Base-by-base conservation (phyloP, 2,888 invertebrate genomes). In the Junonia oenone region DNA sequence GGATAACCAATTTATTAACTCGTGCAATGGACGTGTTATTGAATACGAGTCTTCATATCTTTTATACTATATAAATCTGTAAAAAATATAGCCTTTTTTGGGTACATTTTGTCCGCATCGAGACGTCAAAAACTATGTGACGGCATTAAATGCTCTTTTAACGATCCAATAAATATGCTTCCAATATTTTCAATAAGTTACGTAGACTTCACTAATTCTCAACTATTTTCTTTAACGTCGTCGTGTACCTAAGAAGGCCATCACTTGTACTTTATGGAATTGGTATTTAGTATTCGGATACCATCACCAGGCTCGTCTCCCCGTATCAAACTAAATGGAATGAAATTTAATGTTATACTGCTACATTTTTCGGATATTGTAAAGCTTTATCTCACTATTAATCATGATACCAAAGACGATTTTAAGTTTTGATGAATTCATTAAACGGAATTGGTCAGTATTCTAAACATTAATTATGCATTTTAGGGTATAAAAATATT, bases 401-500 rank as follows among this genome's bases (percentile, higher is more conserved):
- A 69, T 67, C 72, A 64, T 63, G 66, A 69, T 67, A 72, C 71
- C 63, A 64, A 67, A 71, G 66, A 66, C 64, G 59, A 71, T 65
- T 58, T 54, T 51, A 55, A 29, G 29, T 56, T 61, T 66, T 62
- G 58, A 63, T 63, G 67, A 68, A 54, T 65, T 66, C 63, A 62
- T 66, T 71, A 64, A 77, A 76, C 69, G 66, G 73, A 74, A 73
- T 83, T 81, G 79, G 76, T 84, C 80, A 77, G 70, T 77, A 75
- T 72, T 72, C 80, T 83, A 84, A 65, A 68, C 67, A 73, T 73
- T 72, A 61, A 75, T 78, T 83, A 80, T 82, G 79, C 75, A 78
- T 71, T 70, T 72, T 73, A 75, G 79, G 80, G 83, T 89, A 89
- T 76, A 89, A 89, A 89, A 89, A 89, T 89, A 89, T 77, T 71